Evolutionary conservation across 2,113 vertebrate genomes (phyloP).

Genomic region (Gobius niger): DNA sequence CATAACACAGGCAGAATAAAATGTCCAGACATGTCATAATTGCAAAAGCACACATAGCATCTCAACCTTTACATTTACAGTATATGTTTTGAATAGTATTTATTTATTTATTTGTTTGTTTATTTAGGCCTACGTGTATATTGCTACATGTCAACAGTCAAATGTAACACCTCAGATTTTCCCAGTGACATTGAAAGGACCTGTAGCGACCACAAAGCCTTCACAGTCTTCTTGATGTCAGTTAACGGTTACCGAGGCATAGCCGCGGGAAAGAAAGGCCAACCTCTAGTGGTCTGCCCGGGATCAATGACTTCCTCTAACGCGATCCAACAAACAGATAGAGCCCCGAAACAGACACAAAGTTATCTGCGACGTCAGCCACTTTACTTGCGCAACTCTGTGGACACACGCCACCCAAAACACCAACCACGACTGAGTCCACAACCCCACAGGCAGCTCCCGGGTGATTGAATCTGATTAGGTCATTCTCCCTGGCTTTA

Average conservation of each 20-base stretch:
- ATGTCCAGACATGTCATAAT: no score
- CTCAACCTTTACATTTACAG: no score
- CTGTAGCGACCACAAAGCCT: background rate
- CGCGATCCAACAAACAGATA: slow-evolving; percentile 16
- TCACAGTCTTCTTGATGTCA: background rate
- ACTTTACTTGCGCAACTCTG: background rate
- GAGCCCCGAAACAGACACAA: background rate
- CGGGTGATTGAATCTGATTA: slow-evolving; percentile 9
- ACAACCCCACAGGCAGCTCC: background rate
- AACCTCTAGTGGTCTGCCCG: background rate
- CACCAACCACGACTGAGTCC: background rate
- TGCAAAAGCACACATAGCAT: no score
- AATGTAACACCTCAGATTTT: background rate
- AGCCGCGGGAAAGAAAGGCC: background rate
- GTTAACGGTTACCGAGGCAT: background rate
- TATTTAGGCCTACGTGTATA: no score
- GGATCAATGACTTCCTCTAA: slow-evolving; percentile 18
- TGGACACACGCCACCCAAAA: background rate
- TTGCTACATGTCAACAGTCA: background rate
- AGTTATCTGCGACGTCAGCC: slow-evolving; percentile 33
- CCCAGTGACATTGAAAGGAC: background rate
- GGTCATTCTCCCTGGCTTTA: background rate
- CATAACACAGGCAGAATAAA: no score
- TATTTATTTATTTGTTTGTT: no score
- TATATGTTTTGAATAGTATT: no score